Base-by-base conservation (phyloP, 2,888 invertebrate species). In the Perizoma flavofasciatum region DNA sequence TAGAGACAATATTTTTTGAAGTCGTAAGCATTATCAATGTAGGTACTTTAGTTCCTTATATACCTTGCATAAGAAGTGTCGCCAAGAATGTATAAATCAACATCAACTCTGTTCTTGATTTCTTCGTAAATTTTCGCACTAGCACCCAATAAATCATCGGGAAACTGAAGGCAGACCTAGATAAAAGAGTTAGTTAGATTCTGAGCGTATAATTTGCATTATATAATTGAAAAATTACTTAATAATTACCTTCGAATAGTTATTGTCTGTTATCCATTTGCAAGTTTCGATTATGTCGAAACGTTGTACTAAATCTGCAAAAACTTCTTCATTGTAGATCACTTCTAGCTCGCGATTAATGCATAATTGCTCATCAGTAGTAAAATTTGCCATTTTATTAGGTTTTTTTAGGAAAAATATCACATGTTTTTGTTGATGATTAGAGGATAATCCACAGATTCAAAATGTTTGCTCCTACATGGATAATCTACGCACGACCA, bases 81-180 rank as follows among this genome's bases (percentile, higher is more conserved):
- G 4, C 96, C 98, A 56, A 98, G 90, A 72, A 98, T 95, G 74
- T 95, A 98, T 1, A 96, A 88, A 75, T 95, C 94, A 1, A 85
- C 83, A 53, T 92, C 86, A 32, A 82, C 72, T 53, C 78, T 74
- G 33, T 83, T 79, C 63, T 89, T 92, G 5, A 94, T 82, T 73
- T 93, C 93, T 41, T 93, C 91, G 60, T 95, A 94, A 60, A 98
- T 94, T 61, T 92, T 86, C 4, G 94, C 93, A 59, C 97, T 95
- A 76, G 95, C 94, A 32, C 85, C 77, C 55, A 98, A 88, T 57
- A 97, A 90, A 50, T 94, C 93, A 87, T 98, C 98, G 6, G 98
- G 98, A 85, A 98, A 98, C 92, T 98, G 98, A 46, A 98, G 90
- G 67, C 97, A 98, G 40, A 98, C 95, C 97, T 98, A 75, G 34